A percentile compares a stretch with the other conserved stretches of the same genome.
These are phyloP conservation scores for Heteromyza rotundicornis DNA, from an alignment of 2,888 invertebrate species.

Conservation along the genomic window DNA sequence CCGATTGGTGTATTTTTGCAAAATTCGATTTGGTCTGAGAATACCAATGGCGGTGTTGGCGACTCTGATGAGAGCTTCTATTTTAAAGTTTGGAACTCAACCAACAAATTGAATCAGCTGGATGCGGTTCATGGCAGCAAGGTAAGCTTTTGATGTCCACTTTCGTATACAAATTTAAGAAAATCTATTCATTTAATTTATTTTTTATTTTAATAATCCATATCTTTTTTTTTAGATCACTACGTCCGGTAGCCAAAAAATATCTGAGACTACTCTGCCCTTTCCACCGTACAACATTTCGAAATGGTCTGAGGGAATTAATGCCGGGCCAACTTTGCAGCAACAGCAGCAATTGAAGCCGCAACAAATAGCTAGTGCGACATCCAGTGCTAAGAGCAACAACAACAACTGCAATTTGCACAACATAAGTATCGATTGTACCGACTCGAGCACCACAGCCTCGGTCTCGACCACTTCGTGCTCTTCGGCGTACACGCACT, in stretches of 20 bases:
- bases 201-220: constrained; percentile 12
- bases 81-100: constrained; percentile 44
- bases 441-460: constrained; percentile 14
- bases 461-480: constrained; percentile 22
- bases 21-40: constrained; percentile 66
- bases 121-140: constrained; percentile 27
- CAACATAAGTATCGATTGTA: constrained; percentile 19
- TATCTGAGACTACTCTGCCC: background rate
- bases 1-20: constrained; percentile 64
- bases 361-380: constrained; percentile 10
- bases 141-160: constrained; percentile 29
- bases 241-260: constrained; percentile 25
- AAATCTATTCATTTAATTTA: background rate
- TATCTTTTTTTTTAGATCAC: constrained; percentile 30
- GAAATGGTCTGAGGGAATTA: constrained; percentile 54
- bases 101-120: constrained; percentile 31
- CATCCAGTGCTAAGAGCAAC: constrained; percentile 10
- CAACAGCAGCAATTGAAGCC: constrained; percentile 14
- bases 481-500: constrained; percentile 17
- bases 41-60: constrained; percentile 36
- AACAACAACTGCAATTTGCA: constrained; percentile 26
- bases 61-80: constrained; percentile 52
- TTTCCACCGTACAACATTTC: constrained; percentile 35
- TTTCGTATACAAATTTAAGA: constrained; percentile 2
- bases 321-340: constrained; percentile 35